phyloP scores from a whole-genome alignment of 2,113 vertebrate species.

The Tachysurus fulvidraco region DNA sequence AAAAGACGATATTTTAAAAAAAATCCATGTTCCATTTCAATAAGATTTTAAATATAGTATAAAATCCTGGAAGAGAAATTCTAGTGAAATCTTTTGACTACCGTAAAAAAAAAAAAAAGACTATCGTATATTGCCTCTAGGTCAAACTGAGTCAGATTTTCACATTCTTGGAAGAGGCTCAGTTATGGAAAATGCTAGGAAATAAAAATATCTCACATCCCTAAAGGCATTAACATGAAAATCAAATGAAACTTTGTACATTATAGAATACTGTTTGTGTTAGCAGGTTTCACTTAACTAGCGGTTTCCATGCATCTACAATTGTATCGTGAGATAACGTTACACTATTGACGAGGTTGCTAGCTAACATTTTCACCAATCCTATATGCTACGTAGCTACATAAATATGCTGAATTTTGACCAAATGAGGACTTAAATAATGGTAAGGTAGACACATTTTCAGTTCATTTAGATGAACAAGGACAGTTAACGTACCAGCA shows the following conservation, averaged over 20 bases:
- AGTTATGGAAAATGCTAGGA: background rate
- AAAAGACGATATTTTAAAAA: too few species aligned
- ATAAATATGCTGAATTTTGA: background rate
- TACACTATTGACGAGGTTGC: background rate
- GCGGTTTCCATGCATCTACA: background rate
- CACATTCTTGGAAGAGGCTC: background rate
- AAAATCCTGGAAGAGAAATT: too few species aligned
- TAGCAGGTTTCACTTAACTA: background rate
- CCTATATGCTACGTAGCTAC: background rate
- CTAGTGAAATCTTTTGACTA: too few species aligned
- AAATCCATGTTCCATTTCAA: too few species aligned
- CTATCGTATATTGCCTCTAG: background rate
- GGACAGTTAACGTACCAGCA: background rate
- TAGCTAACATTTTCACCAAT: background rate
- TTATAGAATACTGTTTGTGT: background rate
- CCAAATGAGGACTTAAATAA: background rate
- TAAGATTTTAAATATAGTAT: too few species aligned
- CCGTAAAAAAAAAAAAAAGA: too few species aligned
- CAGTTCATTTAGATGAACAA: background rate
- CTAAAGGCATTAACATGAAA: background rate
- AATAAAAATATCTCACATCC: background rate
- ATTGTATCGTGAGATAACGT: background rate
- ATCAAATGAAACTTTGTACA: background rate
- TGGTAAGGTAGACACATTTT: background rate
- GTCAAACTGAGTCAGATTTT: background rate